Conservation (phyloP, 1,140 invertebrate genomes). For the Drosophila tani region DNA sequence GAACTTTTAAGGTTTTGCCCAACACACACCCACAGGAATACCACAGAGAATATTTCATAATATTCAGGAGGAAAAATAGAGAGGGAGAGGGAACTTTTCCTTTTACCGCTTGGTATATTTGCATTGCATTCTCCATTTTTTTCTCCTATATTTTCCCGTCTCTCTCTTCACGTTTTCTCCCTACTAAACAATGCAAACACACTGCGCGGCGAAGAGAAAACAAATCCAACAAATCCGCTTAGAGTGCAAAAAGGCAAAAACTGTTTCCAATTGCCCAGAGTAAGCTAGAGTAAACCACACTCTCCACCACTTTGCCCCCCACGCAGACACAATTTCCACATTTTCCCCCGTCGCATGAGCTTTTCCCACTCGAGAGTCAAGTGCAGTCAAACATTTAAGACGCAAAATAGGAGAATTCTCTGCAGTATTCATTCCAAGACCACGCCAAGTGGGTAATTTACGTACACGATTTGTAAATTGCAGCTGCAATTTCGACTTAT, state of each 20-base stretch:
- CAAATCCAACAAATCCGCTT: constrained; percentile 55
- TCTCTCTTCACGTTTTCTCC: constrained; percentile 3
- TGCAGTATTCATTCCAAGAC: constrained; percentile 27
- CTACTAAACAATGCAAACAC: constrained; percentile 18
- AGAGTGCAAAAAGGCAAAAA: constrained; percentile 47
- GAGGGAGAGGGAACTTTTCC: constrained; percentile 11
- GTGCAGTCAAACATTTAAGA: constrained; percentile 62
- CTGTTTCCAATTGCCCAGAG: constrained; percentile 38
- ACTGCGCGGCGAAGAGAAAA: constrained; percentile 6
- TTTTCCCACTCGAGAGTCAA: constrained; percentile 54
- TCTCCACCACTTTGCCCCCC: background rate
- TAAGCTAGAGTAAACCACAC: constrained; percentile 7
- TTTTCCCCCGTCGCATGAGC: constrained; percentile 2
- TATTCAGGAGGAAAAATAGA: constrained; percentile 5
- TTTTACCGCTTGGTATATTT: constrained; percentile 31
- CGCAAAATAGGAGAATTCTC: constrained; percentile 33
- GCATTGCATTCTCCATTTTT: constrained; percentile 21
- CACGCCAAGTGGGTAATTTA: constrained; percentile 35
- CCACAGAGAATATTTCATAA: constrained; percentile 23
- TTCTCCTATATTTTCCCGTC: constrained; percentile 3
- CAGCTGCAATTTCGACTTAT: constrained; percentile 37
- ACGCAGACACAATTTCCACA: background rate
- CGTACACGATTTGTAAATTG: constrained; percentile 15
- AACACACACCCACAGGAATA: background rate
- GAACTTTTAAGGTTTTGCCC: constrained; percentile 46